Base-by-base conservation (phyloP, 2,888 invertebrate genomes). In the Tetramorium bicarinatum region DNA sequence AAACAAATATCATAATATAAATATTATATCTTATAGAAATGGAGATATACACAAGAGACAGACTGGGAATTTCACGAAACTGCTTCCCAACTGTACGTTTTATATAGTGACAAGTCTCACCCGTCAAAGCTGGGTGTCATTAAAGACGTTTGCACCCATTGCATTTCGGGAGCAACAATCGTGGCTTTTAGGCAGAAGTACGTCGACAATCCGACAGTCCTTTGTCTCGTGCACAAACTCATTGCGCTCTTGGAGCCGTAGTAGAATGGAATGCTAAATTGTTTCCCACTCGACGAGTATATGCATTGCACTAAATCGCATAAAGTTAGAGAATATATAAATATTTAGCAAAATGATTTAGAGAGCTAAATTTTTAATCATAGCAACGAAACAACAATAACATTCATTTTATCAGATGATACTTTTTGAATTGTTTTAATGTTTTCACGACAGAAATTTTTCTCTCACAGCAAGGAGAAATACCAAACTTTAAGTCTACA, bases 61-160 rank as follows among this genome's bases (percentile, higher is more conserved):
- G 49, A 69, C 52, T 47, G 21, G 18, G 13, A 9, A 44, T 64
- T 82, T 66, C 38, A 61, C 21, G 49, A 72, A 56, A 59, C 38
- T 76, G 41, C 18, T 61, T 82, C n/a, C 38, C n/a, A 25, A 47
- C 21, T 47, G 52, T 29, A 62, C 13, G 49, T 77, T 77, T 75
- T 52, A 56, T 49, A 29, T 21, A 38, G 49, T 18, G 64, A 72
- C 52, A 34, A 34, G 29, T 34, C 29, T 34, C 29, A 25, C 76
- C n/a, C 81, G 64, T 76, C 69, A 69, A 59, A 74, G 54, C 44
- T 67, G 59, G 66, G 18, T 49, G 69, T 64, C 49, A 59, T 83
- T 83, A 72, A 72, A 66, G 62, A 54, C 77, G 49, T 74, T 79
- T 83, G 71, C 47, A 54, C 29, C 29, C 66, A 15, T 72, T 52